A percentile compares a stretch with the other conserved stretches of the same genome.
Evolutionary conservation across 2,888 invertebrate genomes (phyloP).

Genomic region (Ernsta delagoae): DNA sequence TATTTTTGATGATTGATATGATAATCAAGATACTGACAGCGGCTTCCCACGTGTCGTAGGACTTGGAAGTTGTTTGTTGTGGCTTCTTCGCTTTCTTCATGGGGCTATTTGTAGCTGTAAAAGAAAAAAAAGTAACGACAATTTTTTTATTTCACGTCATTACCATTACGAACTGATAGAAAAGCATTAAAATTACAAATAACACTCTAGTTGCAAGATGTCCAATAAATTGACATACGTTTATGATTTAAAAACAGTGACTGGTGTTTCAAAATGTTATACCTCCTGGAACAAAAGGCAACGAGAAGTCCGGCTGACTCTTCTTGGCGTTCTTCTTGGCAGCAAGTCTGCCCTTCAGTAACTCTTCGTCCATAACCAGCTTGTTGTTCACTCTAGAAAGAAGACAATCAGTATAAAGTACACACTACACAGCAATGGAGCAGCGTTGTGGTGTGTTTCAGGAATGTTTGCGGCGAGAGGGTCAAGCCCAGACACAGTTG

Average conservation of each 20-base stretch:
- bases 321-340: slow-evolving; percentile 68
- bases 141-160: no score
- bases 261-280: no score
- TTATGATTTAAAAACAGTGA: no score
- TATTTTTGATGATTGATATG: background rate
- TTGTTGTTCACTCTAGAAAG: slow-evolving; percentile 66
- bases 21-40: slow-evolving; percentile 51
- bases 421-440: no score
- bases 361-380: slow-evolving; percentile 71
- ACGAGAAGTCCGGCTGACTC: slow-evolving; percentile 77
- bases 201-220: no score
- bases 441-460: no score
- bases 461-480: no score
- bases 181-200: no score
- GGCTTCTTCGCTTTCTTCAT: slow-evolving; percentile 76
- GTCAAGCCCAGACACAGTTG: no score
- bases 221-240: no score
- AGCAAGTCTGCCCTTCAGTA: slow-evolving; percentile 62
- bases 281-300: slow-evolving; percentile 88
- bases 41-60: slow-evolving; percentile 63
- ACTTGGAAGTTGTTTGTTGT: slow-evolving; percentile 51
- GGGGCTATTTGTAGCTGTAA: slow-evolving; percentile 73
- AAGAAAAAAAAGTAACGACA: background rate
- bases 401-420: no score
- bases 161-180: no score